Base-by-base conservation (phyloP, 2,888 invertebrate genomes). In the Neuroscelio doddi region DNA sequence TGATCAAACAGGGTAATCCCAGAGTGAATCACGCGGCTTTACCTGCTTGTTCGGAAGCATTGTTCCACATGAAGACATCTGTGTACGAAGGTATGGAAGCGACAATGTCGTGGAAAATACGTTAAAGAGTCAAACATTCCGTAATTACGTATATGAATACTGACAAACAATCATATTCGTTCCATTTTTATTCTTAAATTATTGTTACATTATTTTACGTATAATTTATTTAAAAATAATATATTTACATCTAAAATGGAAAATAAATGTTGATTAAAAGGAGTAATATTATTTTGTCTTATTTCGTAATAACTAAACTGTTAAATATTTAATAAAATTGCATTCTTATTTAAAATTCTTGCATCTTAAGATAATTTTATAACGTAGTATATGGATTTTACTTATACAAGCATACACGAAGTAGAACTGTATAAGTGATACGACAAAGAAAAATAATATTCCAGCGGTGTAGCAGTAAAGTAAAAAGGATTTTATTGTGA, bases 1-100 rank as follows among this genome's bases (percentile, higher is more conserved):
- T 66, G 61, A 65, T 51, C 55, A 62, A 66, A 66, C 62, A 62
- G 58, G 53, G 53, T 66, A 62, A 57, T 66, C 46, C 58, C 50
- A 17, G 42, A 53, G 58, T 41, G 53, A 49, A 53, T 66, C 49
- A 36, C 61, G 46, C 47, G 61, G 56, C 56, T 56, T 65, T 56
- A 44, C 47, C 50, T 45, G 53, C 52, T 57, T 41, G 50, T 58
- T 58, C 42, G 32, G 52, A 53, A 58, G 66, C 66, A 55, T 62
- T 62, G 62, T 66, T 66, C 66, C 53, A 58, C 47, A 34, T 45
- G 52, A 52, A 55, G 44, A 65, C 61, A 47, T 56, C 36, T 32
- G 34, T 47, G 44, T 47, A 47, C 32, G 10, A 47, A 45, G 27
- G 21, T 47, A 53, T 56, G 29, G 41, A 29, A 50, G 30, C 49